These are phyloP conservation scores for Glaucopsyche alexis DNA, from an alignment of 2,888 invertebrate species.

Conservation along the genomic window DNA sequence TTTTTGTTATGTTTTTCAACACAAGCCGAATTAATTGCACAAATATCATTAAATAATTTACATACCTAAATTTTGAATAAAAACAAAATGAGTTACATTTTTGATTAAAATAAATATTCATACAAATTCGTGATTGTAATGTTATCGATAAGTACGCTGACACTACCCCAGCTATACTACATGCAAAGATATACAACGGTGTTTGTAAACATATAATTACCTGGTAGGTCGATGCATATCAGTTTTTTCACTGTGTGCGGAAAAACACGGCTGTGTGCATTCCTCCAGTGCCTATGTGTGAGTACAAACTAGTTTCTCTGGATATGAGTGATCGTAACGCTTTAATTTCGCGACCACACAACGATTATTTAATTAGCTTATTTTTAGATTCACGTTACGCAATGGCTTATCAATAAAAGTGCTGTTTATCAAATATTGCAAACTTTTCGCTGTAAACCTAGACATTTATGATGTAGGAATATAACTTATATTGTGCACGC, in stretches of 20 bases:
- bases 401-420: neutral
- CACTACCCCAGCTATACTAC: conserved; percentile 49
- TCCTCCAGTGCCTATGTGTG: conserved; percentile 43
- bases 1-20: neutral
- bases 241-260: conserved; percentile 49
- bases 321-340: conserved; percentile 61
- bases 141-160: conserved; percentile 45
- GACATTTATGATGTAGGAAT: too few species aligned
- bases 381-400: conserved; percentile 41
- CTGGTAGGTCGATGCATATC: conserved; percentile 78
- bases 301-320: conserved; percentile 61
- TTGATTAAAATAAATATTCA: neutral
- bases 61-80: neutral
- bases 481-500: neutral
- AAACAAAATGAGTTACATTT: neutral
- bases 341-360: conserved; percentile 57
- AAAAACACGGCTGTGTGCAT: conserved; percentile 40
- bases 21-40: conserved; percentile 30
- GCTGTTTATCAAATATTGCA: too few species aligned
- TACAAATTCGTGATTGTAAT: neutral
- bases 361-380: conserved; percentile 57
- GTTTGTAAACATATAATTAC: conserved; percentile 80
- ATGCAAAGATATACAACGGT: conserved; percentile 54
- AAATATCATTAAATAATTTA: neutral
- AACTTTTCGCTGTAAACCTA: too few species aligned